These are phyloP conservation scores for Clostera curtula DNA, from an alignment of 2,888 invertebrate genomes.

Conservation along the genomic window DNA sequence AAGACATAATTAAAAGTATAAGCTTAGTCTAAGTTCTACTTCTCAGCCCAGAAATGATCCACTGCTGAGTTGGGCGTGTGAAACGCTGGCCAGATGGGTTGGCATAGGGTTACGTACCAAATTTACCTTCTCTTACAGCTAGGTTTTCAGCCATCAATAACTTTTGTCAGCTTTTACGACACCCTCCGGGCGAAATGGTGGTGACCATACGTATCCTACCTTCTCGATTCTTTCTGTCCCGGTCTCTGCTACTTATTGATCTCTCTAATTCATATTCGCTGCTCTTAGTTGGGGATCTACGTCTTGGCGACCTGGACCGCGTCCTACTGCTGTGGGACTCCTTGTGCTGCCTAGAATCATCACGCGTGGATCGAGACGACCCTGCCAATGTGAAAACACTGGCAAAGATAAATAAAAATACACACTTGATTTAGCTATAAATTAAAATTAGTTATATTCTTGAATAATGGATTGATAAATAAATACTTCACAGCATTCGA, in stretches of 20 bases:
- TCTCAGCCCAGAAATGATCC: too few species aligned
- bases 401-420: conserved; percentile 77
- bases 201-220: too few species aligned
- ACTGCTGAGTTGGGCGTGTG: too few species aligned
- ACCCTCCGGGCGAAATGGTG: too few species aligned
- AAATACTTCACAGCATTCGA: conserved; percentile 35
- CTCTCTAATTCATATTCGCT: conserved; percentile 22
- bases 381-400: conserved; percentile 86
- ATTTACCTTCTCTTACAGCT: too few species aligned
- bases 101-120: too few species aligned
- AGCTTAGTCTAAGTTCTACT: too few species aligned
- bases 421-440: conserved; percentile 37
- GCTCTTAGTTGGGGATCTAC: conserved; percentile 29
- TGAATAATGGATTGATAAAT: conserved; percentile 10
- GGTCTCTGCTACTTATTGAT: conserved; percentile 31
- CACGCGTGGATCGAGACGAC: conserved; percentile 75
- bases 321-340: conserved; percentile 31
- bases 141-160: too few species aligned
- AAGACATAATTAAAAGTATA: too few species aligned
- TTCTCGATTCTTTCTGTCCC: conserved; percentile 23
- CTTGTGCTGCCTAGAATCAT: conserved; percentile 64
- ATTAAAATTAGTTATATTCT: conserved; percentile 11
- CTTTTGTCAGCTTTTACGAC: too few species aligned
- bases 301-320: conserved; percentile 41
- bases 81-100: too few species aligned